Percentiles rank a stretch among this genome's conserved stretches.
Conservation (phyloP, 2,113 vertebrate genomes). For the Serinus canaria region DNA sequence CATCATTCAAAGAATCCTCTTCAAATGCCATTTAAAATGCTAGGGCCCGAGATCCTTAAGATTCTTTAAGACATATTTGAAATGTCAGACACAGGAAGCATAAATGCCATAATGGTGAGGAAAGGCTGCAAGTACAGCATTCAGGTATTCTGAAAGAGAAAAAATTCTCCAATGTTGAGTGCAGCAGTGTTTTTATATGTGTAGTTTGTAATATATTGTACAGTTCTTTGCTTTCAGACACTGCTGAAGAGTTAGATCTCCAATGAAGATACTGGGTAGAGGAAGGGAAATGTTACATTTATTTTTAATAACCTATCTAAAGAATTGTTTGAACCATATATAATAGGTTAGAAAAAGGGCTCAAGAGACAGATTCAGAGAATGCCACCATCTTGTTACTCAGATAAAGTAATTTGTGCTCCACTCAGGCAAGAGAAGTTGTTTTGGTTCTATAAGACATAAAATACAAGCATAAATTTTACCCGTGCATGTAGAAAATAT, state of each 20-base stretch:
- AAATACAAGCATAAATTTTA: background rate
- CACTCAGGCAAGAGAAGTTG: background rate
- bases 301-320: conserved; percentile 3
- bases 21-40: background rate
- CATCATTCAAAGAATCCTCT: background rate
- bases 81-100: background rate
- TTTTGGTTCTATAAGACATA: background rate
- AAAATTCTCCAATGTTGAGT: background rate
- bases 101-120: background rate
- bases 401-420: background rate
- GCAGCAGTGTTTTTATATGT: background rate
- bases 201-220: background rate
- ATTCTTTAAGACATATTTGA: background rate
- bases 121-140: background rate
- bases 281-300: background rate
- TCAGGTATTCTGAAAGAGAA: background rate
- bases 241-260: background rate
- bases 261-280: background rate
- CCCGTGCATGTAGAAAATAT: background rate
- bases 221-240: background rate
- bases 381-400: background rate
- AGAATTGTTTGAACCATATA: background rate
- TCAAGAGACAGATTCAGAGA: background rate
- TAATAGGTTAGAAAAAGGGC: background rate
- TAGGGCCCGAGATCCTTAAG: background rate